A percentile compares a stretch with the other conserved stretches of the same genome.
phyloP scores from a whole-genome alignment of 2,797 vertebrate genomes.

The Etheostoma perlongum region DNA sequence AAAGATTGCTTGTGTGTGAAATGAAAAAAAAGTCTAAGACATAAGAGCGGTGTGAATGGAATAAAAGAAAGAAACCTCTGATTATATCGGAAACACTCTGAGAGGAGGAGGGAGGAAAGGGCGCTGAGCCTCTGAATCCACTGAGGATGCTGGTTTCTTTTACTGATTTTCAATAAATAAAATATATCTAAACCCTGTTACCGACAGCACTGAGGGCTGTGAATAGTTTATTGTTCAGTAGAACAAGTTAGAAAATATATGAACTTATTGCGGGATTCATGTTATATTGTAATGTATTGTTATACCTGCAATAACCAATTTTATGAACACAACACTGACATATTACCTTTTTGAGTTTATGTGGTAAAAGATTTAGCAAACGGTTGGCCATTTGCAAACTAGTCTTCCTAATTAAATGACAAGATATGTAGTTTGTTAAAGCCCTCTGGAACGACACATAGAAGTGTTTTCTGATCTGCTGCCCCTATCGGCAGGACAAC shows the following conservation, averaged over 20 bases:
- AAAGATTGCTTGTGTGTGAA: conserved; percentile 56
- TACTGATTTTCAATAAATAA: conserved; percentile 24
- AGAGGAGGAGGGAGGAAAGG: conserved; percentile 31
- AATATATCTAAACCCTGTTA: conserved; percentile 23
- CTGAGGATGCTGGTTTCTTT: conserved; percentile 19
- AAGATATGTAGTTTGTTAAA: not conserved
- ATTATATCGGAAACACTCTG: conserved; percentile 59
- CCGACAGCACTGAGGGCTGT: not conserved
- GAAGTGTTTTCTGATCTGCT: too few relatives aligned
- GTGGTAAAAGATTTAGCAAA: too few relatives aligned
- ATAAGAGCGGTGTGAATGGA: conserved; percentile 56
- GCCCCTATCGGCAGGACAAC: too few relatives aligned
- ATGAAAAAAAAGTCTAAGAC: conserved; percentile 45
- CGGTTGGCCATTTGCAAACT: too few relatives aligned
- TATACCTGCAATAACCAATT: not conserved
- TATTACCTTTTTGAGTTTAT: too few relatives aligned
- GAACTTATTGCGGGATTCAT: not conserved
- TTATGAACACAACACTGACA: not conserved
- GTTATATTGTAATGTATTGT: not conserved
- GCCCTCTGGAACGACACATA: not conserved
- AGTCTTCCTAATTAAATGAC: not conserved
- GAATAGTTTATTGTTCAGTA: conserved; percentile 6
- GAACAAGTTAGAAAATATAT: conserved; percentile 9
- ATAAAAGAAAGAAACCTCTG: conserved; percentile 63
- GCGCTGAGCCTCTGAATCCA: conserved; percentile 19